Base-by-base conservation (phyloP, 1,140 invertebrate genomes). In the Bombus terrestris region DNA sequence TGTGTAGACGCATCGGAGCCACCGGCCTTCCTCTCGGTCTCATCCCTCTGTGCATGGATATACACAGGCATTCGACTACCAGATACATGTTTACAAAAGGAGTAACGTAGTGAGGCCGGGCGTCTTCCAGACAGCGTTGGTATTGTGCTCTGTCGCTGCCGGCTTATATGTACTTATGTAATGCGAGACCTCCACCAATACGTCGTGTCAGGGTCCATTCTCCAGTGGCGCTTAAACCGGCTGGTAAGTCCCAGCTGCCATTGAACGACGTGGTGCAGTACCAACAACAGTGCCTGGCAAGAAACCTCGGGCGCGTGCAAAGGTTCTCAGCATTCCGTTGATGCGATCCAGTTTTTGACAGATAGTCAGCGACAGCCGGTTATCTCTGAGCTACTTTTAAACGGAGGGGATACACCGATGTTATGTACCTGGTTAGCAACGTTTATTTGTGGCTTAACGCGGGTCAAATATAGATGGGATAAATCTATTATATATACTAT, bases 141-240 rank as follows among this genome's bases (percentile, higher is more conserved):
- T 88, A 92, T 93, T 93, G 89, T 93, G 79, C 86, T 25, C 68
- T 39, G 53, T 72, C 35, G 15, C 64, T 84, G 83, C 69, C 76
- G 86, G 88, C 86, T 92, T 90, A 89, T 92, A 93, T 62, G 28
- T n/a, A 62, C 90, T 92, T 92, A 90, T 90, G 91, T 92, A 93
- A 93, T 81, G 87, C 74, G 86, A 92, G 89, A 39, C 87, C 84
- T 85, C 74, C 62, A 32, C 86, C 89, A 59, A 89, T 86, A 76
- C 80, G 47, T 13, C 25, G 43, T n/a, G 57, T 68, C 43, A 39
- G 64, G 59, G 59, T 28, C 74, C 82, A 81, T 90, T 90, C 84
- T 86, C 53, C 43, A 43, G 37, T 68, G 53, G 76, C 86, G 88
- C 86, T 88, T 88, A 72, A 80, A 85, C 73, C 41, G 76, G 66